These are phyloP conservation scores for Acanthopleura granulata DNA, from an alignment of 2,888 invertebrate genomes.

Conservation along the genomic window DNA sequence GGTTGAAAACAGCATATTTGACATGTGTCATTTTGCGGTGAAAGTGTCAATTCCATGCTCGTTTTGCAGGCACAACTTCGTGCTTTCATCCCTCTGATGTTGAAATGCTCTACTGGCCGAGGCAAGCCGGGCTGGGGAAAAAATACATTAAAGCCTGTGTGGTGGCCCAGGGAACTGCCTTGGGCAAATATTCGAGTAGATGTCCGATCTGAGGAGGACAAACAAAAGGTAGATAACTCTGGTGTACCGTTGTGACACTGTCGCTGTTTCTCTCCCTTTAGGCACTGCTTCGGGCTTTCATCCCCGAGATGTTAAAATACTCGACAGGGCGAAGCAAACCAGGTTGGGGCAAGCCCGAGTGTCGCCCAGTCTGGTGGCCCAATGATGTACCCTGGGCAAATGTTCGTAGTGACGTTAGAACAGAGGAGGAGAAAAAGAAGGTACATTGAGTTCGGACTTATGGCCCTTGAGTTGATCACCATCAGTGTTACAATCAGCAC, in stretches of 20 bases:
- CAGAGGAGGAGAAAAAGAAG: constrained; percentile 97
- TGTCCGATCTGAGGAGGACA: constrained; percentile 93
- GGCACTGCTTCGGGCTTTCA: constrained; percentile 95
- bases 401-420: constrained; percentile 95
- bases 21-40: no score
- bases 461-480: constrained; percentile 1
- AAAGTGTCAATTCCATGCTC: no score
- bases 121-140: constrained; percentile 98
- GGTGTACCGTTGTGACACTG: background rate
- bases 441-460: constrained; percentile 71
- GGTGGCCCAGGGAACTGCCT: constrained; percentile 98
- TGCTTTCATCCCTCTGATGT: constrained; percentile 96
- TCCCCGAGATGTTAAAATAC: constrained; percentile 97
- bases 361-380: constrained; percentile 98
- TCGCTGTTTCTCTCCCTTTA: constrained; percentile 33
- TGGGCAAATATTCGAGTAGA: constrained; percentile 99
- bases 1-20: no score
- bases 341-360: constrained; percentile 97
- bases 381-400: constrained; percentile 98
- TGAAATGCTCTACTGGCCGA: constrained; percentile 93
- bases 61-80: constrained; percentile 82
- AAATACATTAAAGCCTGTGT: constrained; percentile 92
- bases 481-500: no score
- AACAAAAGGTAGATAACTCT: constrained; percentile 83
- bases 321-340: constrained; percentile 96